phyloP scores from a whole-genome alignment of 64 coral and sea anemone species.

The Catalaphyllia jardinei region DNA sequence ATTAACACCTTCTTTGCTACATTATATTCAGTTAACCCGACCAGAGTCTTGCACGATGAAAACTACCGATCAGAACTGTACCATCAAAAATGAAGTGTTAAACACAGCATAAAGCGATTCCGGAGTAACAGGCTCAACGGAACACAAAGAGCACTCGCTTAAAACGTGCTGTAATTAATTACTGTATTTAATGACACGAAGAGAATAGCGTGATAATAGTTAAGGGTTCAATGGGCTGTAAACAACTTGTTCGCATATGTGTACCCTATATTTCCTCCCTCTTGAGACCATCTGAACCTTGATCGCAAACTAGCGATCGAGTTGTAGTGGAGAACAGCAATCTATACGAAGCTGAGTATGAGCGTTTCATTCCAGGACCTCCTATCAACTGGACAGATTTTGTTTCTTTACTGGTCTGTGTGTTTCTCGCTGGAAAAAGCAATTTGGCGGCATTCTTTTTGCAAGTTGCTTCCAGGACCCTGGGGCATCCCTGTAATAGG shows the following conservation, averaged over 20 bases:
- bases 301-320: not conserved
- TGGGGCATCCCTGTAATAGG: conserved; percentile 45
- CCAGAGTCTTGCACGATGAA: not conserved
- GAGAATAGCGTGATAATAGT: conserved; percentile 29
- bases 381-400: not conserved
- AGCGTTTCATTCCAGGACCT: not conserved
- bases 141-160: conserved; percentile 28
- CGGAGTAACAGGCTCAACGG: not conserved
- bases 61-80: not conserved
- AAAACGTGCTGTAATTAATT: conserved; percentile 45
- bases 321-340: not conserved
- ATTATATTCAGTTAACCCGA: not conserved
- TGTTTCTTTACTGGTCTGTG: conserved; percentile 15
- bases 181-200: conserved; percentile 15
- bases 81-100: not conserved
- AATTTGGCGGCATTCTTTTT: conserved; percentile 22
- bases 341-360: not conserved
- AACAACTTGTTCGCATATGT: conserved; percentile 33
- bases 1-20: not conserved
- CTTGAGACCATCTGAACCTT: conserved; percentile 46
- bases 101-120: not conserved
- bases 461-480: conserved; percentile 42
- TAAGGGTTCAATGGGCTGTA: conserved; percentile 22
- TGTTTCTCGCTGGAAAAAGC: conserved; percentile 45
- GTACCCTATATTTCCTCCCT: not conserved